These are phyloP conservation scores for Cephalopterus ornatus DNA, from an alignment of 2,113 vertebrate species.

Conservation along the genomic window DNA sequence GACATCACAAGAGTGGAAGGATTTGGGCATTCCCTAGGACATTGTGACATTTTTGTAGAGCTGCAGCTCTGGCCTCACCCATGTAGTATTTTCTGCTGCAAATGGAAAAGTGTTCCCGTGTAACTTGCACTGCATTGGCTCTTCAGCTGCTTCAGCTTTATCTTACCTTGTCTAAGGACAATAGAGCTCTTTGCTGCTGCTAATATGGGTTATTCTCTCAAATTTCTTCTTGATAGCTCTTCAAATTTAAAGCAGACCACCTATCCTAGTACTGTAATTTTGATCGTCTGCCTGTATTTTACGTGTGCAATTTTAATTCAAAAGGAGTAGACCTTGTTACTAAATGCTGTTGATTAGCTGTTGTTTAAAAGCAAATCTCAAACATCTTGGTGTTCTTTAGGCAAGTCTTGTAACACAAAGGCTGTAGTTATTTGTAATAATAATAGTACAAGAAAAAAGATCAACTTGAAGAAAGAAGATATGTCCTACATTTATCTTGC, in stretches of 20 bases:
- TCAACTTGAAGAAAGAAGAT: neutral
- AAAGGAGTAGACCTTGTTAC: neutral
- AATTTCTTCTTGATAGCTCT: neutral
- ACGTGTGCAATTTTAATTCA: accelerated
- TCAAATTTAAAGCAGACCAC: neutral
- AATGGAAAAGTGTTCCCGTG: neutral
- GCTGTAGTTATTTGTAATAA: neutral
- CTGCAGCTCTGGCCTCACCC: neutral
- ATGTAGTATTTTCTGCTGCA: neutral
- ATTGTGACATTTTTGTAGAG: neutral
- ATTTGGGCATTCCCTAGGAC: neutral
- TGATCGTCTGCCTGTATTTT: neutral
- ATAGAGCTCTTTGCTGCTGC: neutral
- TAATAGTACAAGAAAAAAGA: neutral
- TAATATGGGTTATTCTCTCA: neutral
- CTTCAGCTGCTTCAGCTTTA: neutral
- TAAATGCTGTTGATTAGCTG: neutral
- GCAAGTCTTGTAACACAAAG: neutral
- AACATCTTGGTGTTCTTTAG: neutral
- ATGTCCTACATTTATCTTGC: neutral
- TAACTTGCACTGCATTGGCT: neutral
- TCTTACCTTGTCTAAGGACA: neutral
- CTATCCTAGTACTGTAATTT: neutral
- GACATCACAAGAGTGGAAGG: neutral
- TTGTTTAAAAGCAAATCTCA: neutral